phyloP scores from a whole-genome alignment of 1,140 invertebrate species.

The Leucophenga varia region DNA sequence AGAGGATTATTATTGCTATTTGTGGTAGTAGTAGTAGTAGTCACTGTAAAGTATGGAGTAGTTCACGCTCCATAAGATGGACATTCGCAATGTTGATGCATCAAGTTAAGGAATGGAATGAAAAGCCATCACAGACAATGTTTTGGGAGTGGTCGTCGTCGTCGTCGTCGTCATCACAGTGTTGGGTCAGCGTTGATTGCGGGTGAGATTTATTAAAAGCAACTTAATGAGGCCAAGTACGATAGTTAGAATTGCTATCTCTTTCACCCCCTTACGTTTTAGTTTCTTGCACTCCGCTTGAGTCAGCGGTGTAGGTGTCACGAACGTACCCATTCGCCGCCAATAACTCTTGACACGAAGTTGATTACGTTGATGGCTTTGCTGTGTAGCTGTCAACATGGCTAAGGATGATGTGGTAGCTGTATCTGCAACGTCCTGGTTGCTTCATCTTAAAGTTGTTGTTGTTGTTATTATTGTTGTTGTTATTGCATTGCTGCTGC shows the following conservation, averaged over 20 bases:
- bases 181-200: too few species aligned
- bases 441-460: too few species aligned
- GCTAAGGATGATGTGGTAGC: constrained; percentile 48
- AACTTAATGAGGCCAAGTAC: constrained; percentile 47
- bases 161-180: too few species aligned
- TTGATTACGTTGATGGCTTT: constrained; percentile 52
- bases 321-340: constrained; percentile 24
- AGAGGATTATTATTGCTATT: too few species aligned
- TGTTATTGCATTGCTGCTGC: constrained; percentile 3
- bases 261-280: not conserved
- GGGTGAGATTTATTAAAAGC: constrained; percentile 17
- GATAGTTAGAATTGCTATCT: constrained; percentile 21
- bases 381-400: constrained; percentile 49
- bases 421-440: not conserved
- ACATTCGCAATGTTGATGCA: too few species aligned
- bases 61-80: too few species aligned
- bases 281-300: too few species aligned
- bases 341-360: constrained; percentile 36
- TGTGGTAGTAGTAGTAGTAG: too few species aligned
- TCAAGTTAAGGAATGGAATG: too few species aligned
- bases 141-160: too few species aligned
- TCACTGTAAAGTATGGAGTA: too few species aligned
- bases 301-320: constrained; percentile 12
- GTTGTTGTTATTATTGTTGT: constrained; percentile 24
- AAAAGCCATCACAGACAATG: too few species aligned